Conservation (phyloP, 1,140 invertebrate species). For the Heliothis subflexa region DNA sequence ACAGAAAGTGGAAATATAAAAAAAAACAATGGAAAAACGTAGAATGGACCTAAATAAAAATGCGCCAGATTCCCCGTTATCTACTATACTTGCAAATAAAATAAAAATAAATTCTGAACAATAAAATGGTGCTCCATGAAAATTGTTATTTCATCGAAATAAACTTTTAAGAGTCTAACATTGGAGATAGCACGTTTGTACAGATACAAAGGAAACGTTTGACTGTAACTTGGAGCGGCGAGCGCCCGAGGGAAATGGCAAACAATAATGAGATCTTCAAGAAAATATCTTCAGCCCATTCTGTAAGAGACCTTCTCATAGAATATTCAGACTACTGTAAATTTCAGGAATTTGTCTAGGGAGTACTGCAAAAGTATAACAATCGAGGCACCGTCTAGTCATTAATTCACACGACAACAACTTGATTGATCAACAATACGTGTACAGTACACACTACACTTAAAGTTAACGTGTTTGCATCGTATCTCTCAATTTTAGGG, state of each 20-base stretch:
- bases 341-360: neutral
- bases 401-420: no score
- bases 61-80: neutral
- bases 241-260: constrained; percentile 45
- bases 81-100: neutral
- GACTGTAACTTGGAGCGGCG: constrained; percentile 19
- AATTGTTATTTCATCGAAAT: neutral
- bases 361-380: no score
- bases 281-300: constrained; percentile 25
- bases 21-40: no score
- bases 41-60: no score
- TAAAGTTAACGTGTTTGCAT: no score
- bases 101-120: neutral
- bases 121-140: neutral
- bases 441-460: no score
- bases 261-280: constrained; percentile 47
- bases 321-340: neutral
- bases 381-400: no score
- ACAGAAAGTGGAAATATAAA: no score
- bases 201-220: constrained; percentile 46
- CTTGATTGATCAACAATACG: no score
- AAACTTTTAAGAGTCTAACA: constrained; percentile 4
- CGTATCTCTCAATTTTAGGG: no score
- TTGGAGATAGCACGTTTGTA: constrained; percentile 12
- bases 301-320: neutral